Evolutionary conservation across 2,797 vertebrate genomes (phyloP).

Genomic region (Sebastes trivittatus): DNA sequence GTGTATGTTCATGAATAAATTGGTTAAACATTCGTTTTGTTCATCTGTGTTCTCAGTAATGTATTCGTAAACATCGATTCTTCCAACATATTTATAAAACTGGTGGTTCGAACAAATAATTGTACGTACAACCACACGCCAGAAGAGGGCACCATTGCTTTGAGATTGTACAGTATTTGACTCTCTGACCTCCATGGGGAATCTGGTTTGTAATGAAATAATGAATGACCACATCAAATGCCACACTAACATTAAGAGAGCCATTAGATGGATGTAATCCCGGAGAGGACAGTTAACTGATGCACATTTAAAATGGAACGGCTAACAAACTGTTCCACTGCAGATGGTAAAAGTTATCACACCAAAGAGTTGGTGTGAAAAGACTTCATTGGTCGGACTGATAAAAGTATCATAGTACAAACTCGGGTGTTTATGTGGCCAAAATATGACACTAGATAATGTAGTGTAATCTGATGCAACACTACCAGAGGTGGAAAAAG

Average conservation of each 20-base stretch:
- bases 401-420: background rate
- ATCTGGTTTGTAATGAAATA: background rate
- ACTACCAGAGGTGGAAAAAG: too few relatives aligned
- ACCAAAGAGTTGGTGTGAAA: too few relatives aligned
- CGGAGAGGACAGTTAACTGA: too few relatives aligned
- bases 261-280: background rate
- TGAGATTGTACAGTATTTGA: background rate
- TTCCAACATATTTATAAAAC: background rate
- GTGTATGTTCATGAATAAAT: slow-evolving; percentile 89
- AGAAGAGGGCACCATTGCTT: slow-evolving; percentile 40
- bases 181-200: background rate
- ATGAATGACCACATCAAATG: background rate
- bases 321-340: too few relatives aligned
- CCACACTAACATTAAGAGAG: background rate
- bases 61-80: background rate
- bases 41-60: too few relatives aligned
- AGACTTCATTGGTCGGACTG: background rate
- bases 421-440: background rate
- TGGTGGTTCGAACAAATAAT: rapidly evolving
- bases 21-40: slow-evolving; percentile 71
- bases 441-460: background rate
- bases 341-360: too few relatives aligned
- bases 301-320: too few relatives aligned
- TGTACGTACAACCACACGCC: rapidly evolving
- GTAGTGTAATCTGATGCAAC: background rate